Conservation (phyloP, 2,113 vertebrate species). For the Paramisgurnus dabryanus region DNA sequence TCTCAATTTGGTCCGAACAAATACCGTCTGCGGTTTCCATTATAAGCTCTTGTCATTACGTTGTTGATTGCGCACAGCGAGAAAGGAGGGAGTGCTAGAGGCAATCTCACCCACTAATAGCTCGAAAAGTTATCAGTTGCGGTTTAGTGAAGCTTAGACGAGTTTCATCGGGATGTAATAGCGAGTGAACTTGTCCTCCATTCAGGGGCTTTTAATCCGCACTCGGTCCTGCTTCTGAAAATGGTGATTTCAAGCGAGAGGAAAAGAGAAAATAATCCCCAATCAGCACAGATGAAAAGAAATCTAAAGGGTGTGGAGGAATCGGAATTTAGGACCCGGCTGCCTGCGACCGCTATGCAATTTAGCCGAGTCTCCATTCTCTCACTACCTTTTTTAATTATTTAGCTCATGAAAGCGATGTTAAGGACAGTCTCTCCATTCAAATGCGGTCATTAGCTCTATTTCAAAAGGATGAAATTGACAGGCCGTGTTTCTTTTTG, state of each 20-base stretch:
- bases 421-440: conserved; percentile 53
- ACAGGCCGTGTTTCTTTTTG: conserved; percentile 60
- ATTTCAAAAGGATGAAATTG: conserved; percentile 52
- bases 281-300: conserved; percentile 56
- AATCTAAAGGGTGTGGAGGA: conserved; percentile 55
- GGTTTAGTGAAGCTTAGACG: conserved; percentile 76
- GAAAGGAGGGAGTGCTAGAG: conserved; percentile 61
- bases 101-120: conserved; percentile 73
- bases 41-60: conserved; percentile 63
- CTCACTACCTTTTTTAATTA: conserved; percentile 59
- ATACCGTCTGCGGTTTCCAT: conserved; percentile 56
- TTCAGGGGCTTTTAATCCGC: conserved; percentile 72
- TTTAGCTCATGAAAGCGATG: conserved; percentile 63
- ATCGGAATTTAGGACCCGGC: conserved; percentile 47
- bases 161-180: conserved; percentile 75
- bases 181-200: conserved; percentile 72
- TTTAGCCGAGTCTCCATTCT: conserved; percentile 44
- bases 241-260: conserved; percentile 66
- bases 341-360: conserved; percentile 31
- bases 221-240: conserved; percentile 67
- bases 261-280: conserved; percentile 54
- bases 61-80: conserved; percentile 63
- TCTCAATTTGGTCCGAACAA: conserved; percentile 46
- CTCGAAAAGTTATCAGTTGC: conserved; percentile 78
- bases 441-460: conserved; percentile 42